Evolutionary conservation across 2,888 invertebrate species (phyloP), one percentile per base, ranked within the genome.

Genomic region (Neuroscelio doddi): DNA sequence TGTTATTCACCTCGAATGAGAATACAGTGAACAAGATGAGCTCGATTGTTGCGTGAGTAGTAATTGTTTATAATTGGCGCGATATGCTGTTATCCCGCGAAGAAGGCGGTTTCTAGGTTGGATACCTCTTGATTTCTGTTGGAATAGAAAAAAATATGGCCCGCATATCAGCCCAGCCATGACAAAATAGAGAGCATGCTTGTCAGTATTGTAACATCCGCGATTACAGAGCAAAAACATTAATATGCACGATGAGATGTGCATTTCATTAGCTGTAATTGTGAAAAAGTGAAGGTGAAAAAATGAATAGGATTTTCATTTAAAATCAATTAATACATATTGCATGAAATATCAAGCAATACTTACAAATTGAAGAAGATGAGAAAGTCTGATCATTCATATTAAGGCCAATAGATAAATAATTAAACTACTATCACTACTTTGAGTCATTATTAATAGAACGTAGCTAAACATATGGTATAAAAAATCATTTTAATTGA

Each of bases 31-130:
- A 45, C 46, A 57, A 64, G 62, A 51, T 42, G 47, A 62, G 47
- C 56, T 27, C 49, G 59, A 63, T 55, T 52, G 52, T 65, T 67
- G 71, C 70, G 70, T 71, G 72, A 72, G 69, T 59, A 65, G 69
- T 70, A 74, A 78, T 75, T 68, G 64, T 71, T 65, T 44, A 59
- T 71, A 73, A 71, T 69, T 69, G 55, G 50, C 46, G 56, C 57
- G 57, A 66, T 58, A 44, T 58, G 62, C 61, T 62, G 51, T 58
- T 64, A 66, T 69, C 62, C 63, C 36, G 57, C 58, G 59, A 67
- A 69, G 73, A 80, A 80, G 75, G 75, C 79, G 77, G 79, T 81
- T 80, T 79, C 79, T 79, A 81, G 79, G 80, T 80, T 81, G 81
- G 76, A 74, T 76, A 75, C 74, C 73, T 76, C 78, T 78, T 76